Evolutionary conservation across 2,113 vertebrate species (phyloP), one percentile per base, ranked within the genome.

Genomic region (Plecturocebus donacophilus): DNA sequence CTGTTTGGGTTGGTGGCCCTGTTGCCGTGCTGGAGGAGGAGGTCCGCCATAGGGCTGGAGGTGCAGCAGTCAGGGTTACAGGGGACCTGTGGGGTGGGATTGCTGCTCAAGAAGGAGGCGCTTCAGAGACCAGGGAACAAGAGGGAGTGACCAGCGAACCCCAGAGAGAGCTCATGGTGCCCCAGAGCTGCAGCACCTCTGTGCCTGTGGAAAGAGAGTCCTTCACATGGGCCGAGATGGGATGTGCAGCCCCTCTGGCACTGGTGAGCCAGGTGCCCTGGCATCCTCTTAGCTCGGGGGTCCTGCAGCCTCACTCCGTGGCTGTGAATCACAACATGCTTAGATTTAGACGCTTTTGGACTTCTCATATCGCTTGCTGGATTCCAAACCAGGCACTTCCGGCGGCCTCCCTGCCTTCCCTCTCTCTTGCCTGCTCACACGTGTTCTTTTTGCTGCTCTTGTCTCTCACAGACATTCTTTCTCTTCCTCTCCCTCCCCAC

Each of bases 331-430:
- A 64, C 83, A 76, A 2, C 13, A n/a, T 71, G 77, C 89, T 94
- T 81, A 47, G 71, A n/a, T 83, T 88, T 85, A 91, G 89, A 91
- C 64, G 93, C 87, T 91, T 87, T 32, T 83, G 87, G 91, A 96
- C 66, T 87, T 95, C 94, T 83, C 91, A 90, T 94, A 70, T 87
- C 2, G 8, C 75, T 70, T 12, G 38, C 81, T 82, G 47, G 90
- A 94, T 95, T 97, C 92, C 94, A 95, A 64, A 96, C 38, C 80
- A 94, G 90, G 73, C 82, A 8, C 91, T 96, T 96, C 68, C 45
- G 61, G 94, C 89, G 64, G 91, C 91, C 97, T 96, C 68, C 94
- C 68, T 12, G 45, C 11, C 90, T 92, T 54, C 80, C 38, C 27
- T 52, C 66, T 94, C 54, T 80, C 42, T 89, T 25, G 6, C 79